Conservation (phyloP, 2,797 vertebrate genomes). For the Gallirallus australis region DNA sequence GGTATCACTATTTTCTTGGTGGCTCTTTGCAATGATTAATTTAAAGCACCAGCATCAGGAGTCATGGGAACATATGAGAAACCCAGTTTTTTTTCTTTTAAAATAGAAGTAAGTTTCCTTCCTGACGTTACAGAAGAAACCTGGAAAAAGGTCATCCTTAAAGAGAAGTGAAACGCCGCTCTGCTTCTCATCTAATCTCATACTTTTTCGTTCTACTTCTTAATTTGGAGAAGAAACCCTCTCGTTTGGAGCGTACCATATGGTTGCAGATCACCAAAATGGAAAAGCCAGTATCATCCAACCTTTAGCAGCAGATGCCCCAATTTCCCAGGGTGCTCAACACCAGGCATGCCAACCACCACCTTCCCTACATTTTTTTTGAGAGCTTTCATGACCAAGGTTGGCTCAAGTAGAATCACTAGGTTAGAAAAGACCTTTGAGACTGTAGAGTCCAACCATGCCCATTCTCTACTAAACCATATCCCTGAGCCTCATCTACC, state of each 20-base stretch:
- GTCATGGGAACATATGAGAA: slow-evolving; percentile 40
- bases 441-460: too few species aligned
- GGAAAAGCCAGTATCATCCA: not conserved
- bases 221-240: slow-evolving; percentile 37
- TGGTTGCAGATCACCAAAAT: slow-evolving; percentile 28
- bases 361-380: accelerated
- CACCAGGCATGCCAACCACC: not conserved
- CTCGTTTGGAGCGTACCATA: not conserved
- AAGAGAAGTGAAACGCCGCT: not conserved
- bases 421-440: too few species aligned
- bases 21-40: slow-evolving; percentile 49
- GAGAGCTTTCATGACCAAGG: accelerated
- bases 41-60: slow-evolving; percentile 43
- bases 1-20: not conserved
- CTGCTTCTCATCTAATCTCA: not conserved
- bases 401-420: not conserved
- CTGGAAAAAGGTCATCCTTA: slow-evolving; percentile 45
- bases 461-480: too few species aligned
- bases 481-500: too few species aligned
- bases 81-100: slow-evolving; percentile 16
- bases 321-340: not conserved
- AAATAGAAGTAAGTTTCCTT: slow-evolving; percentile 53
- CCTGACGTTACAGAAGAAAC: accelerated
- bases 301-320: slow-evolving; percentile 33
- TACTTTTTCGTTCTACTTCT: not conserved